Evolutionary conservation across 2,888 invertebrate species (phyloP), one percentile per base, ranked within the genome.

Genomic region (Crocallis elinguaria): DNA sequence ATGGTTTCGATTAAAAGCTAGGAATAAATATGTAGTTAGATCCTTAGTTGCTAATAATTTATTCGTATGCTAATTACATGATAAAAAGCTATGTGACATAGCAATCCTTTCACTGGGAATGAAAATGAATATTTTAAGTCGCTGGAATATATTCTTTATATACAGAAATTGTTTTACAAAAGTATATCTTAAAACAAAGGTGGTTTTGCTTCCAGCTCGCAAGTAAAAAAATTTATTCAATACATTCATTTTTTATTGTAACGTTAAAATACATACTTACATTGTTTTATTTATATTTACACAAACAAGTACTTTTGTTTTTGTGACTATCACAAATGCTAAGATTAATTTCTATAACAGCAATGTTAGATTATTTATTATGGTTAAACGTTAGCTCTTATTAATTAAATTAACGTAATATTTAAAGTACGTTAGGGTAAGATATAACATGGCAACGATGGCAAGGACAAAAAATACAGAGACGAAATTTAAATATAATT

Each of bases 81-180:
- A 70, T 66, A 62, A 64, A 61, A 72, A 72, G 57, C 42, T 73
- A 73, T 74, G 32, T 8, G 73, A 75, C 71, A 60, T 49, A 69
- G 70, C 49, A 57, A 49, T 60, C 60, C 57, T 11, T 37, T 52
- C 49, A 53, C 61, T 48, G 51, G 62, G 57, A 60, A n/a, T n/a
- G n/a, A n/a, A n/a, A n/a, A n/a, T n/a, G n/a, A n/a, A n/a, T n/a
- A n/a, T n/a, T n/a, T n/a, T n/a, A n/a, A n/a, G n/a, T n/a, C n/a
- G 23, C 23, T 23, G 6, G 6, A 23, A 23, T n/a, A n/a, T n/a
- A n/a, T n/a, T n/a, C n/a, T n/a, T n/a, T n/a, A 52, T 30, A 27
- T 33, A 27, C 19, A 19, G 3, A 19, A 19, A 19, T 19, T 19
- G 19, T 19, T 19, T 19, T 19, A n/a, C 6, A 19, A 19, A 19